Evolutionary conservation across 1,140 invertebrate species (phyloP).

Genomic region (Diorhabda elongata): DNA sequence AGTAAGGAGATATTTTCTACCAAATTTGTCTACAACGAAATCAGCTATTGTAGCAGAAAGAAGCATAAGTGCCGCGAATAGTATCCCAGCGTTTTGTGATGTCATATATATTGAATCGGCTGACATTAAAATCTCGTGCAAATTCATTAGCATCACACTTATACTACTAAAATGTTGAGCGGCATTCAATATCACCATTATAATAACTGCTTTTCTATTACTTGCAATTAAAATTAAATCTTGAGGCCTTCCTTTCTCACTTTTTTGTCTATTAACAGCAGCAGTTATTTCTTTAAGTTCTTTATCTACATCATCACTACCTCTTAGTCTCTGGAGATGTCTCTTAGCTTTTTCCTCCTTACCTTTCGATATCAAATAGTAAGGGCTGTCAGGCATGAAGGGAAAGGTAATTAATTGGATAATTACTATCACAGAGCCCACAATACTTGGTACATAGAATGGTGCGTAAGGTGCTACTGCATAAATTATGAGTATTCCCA

Average conservation of each 20-base stretch:
- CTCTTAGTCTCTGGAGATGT: constrained; percentile 52
- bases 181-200: constrained; percentile 50
- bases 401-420: constrained; percentile 26
- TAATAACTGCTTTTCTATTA: constrained; percentile 35
- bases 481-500: constrained; percentile 39
- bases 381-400: constrained; percentile 35
- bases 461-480: constrained; percentile 30
- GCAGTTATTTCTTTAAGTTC: constrained; percentile 48
- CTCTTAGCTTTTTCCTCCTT: constrained; percentile 48
- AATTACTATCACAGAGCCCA: constrained; percentile 33
- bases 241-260: constrained; percentile 29
- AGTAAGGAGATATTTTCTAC: constrained; percentile 48
- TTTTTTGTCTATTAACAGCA: constrained; percentile 34
- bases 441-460: constrained; percentile 28
- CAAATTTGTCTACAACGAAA: constrained; percentile 45
- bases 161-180: constrained; percentile 52
- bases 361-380: constrained; percentile 32
- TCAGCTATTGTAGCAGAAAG: constrained; percentile 37
- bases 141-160: constrained; percentile 55
- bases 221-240: constrained; percentile 35
- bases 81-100: constrained; percentile 41
- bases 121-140: constrained; percentile 48
- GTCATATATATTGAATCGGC: constrained; percentile 41
- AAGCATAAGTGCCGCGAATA: constrained; percentile 46
- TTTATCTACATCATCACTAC: constrained; percentile 46